Conservation (phyloP, 2,797 vertebrate genomes). For the Meda fulgida region DNA sequence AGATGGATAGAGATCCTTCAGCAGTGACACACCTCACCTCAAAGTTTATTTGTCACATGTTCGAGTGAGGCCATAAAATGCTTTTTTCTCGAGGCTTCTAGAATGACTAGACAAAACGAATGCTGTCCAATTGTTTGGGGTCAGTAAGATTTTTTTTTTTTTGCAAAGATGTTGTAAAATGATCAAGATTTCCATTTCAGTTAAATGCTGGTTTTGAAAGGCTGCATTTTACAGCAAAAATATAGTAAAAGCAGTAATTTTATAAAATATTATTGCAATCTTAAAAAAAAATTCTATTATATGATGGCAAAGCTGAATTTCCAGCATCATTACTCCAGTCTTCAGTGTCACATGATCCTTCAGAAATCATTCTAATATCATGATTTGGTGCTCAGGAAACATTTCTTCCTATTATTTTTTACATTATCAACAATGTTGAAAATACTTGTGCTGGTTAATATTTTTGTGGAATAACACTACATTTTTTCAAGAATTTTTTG, state of each 20-base stretch:
- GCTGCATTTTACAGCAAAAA: background rate
- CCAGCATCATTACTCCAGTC: background rate
- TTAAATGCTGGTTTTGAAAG: background rate
- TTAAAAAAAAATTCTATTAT: background rate
- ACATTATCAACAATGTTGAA: background rate
- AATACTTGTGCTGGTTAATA: background rate
- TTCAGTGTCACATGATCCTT: background rate
- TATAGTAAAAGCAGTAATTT: background rate
- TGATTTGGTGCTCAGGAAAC: background rate
- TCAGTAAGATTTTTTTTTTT: background rate
- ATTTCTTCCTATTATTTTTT: background rate
- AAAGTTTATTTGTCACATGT: conserved; percentile 27
- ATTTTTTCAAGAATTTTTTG: too few relatives aligned
- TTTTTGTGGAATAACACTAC: background rate
- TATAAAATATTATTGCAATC: background rate
- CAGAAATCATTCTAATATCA: background rate
- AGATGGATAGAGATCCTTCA: background rate
- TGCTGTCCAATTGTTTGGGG: background rate
- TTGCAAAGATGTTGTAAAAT: background rate
- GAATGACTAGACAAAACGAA: background rate
- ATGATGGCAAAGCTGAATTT: background rate
- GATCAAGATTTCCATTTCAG: background rate
- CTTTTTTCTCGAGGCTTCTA: background rate
- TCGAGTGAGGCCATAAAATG: background rate
- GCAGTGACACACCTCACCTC: conserved; percentile 16